Evolutionary conservation across 2,888 invertebrate species (phyloP).

Genomic region (Eucriotettix oculatus): DNA sequence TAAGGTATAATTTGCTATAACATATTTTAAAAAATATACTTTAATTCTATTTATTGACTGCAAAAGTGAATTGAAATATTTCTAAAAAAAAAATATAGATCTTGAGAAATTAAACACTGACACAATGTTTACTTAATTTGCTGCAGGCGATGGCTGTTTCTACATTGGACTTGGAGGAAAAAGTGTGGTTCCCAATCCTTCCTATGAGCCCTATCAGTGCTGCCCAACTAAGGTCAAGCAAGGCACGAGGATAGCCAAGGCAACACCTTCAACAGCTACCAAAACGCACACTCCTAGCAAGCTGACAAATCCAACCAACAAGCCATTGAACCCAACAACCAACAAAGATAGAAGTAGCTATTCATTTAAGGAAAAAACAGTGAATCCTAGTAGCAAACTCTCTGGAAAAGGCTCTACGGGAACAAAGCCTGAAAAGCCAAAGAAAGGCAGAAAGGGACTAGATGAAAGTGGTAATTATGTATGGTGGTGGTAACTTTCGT

Average conservation of each 20-base stretch:
- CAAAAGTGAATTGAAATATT: neutral
- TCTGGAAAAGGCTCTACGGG: conserved; percentile 8
- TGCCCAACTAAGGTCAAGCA: conserved; percentile 72
- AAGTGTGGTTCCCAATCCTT: conserved; percentile 53
- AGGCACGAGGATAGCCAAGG: conserved; percentile 65
- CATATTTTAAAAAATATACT: neutral
- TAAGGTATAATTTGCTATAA: neutral
- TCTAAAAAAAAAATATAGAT: neutral
- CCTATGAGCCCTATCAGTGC: conserved; percentile 82
- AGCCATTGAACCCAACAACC: conserved; percentile 19
- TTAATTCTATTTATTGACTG: neutral
- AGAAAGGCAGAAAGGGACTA: conserved; percentile 64
- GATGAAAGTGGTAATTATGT: conserved; percentile 69
- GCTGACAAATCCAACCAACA: conserved; percentile 9
- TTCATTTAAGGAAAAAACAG: conserved; percentile 2
- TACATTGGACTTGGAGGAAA: conserved; percentile 88
- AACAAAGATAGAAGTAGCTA: neutral
- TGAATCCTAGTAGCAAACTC: conserved; percentile 11
- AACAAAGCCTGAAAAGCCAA: conserved; percentile 33
- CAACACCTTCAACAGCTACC: conserved; percentile 24
- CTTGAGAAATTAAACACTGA: conserved; percentile 26
- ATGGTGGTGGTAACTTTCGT: conserved; percentile 52
- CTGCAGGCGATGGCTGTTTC: conserved; percentile 94
- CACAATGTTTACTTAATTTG: conserved; percentile 62
- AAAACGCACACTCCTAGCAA: conserved; percentile 8